phyloP scores from a whole-genome alignment of 2,888 invertebrate genomes.

The Stegophylla sp. region DNA sequence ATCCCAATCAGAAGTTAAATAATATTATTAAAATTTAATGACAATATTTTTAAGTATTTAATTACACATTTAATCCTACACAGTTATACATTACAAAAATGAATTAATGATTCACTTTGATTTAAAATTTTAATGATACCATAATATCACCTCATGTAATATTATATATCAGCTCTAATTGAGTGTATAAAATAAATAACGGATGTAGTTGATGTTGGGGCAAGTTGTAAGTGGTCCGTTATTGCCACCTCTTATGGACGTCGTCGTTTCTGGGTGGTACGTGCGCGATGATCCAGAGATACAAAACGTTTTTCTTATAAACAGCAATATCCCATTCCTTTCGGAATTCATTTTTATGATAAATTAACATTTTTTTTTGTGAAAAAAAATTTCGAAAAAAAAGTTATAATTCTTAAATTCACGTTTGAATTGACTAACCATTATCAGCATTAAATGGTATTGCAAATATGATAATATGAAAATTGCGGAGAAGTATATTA shows the following conservation, averaged over 20 bases:
- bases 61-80: too few species aligned
- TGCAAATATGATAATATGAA: slow-evolving; percentile 24
- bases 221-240: background rate
- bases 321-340: slow-evolving; percentile 12
- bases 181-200: background rate
- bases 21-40: too few species aligned
- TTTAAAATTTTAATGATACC: too few species aligned
- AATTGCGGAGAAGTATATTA: slow-evolving; percentile 38
- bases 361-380: background rate
- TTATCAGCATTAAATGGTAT: slow-evolving; percentile 22
- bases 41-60: too few species aligned
- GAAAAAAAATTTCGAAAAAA: background rate
- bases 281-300: background rate
- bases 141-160: too few species aligned
- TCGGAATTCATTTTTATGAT: slow-evolving; percentile 4
- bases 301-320: slow-evolving; percentile 18
- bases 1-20: too few species aligned
- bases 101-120: too few species aligned
- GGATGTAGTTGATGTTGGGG: slow-evolving; percentile 15
- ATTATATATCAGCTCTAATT: too few species aligned
- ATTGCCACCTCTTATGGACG: background rate
- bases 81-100: too few species aligned
- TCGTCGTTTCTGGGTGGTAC: slow-evolving; percentile 20
- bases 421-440: background rate
- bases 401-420: background rate